Evolutionary conservation across 2,797 vertebrate genomes (phyloP).

Genomic region (Sebastes flavidus): DNA sequence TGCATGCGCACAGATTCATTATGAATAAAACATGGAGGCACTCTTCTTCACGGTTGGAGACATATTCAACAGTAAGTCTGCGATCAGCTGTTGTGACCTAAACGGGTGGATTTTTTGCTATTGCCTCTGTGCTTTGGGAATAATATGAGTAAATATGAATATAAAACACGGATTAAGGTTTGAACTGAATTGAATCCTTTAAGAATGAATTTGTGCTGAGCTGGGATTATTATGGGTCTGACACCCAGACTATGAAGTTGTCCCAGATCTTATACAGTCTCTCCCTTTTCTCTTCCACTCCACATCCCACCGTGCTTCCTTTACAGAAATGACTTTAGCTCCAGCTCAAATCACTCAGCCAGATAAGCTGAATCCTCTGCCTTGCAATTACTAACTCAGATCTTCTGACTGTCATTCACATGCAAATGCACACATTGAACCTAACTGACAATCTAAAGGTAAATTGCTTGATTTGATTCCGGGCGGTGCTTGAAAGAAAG

Average conservation of each 20-base stretch:
- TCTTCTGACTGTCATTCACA: conserved; percentile 12
- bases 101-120: background rate
- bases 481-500: conserved; percentile 10
- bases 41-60: background rate
- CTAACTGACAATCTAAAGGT: background rate
- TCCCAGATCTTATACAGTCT: conserved; percentile 1
- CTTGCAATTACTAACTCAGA: conserved; percentile 18
- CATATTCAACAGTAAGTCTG: background rate
- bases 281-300: conserved; percentile 30
- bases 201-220: background rate
- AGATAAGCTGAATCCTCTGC: conserved; percentile 38
- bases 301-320: conserved; percentile 15
- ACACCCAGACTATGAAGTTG: conserved; percentile 10
- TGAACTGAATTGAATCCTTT: background rate
- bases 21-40: conserved; percentile 11
- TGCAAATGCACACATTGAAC: conserved; percentile 8
- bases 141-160: background rate
- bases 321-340: conserved; percentile 45
- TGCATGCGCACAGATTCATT: background rate
- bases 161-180: conserved; percentile 1
- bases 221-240: conserved; percentile 7
- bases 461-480: conserved; percentile 40
- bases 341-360: conserved; percentile 37
- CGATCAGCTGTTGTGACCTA: background rate
- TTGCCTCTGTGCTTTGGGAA: background rate